These are phyloP conservation scores for Drosophila eohydei DNA, from an alignment of 2,888 invertebrate genomes.

Conservation along the genomic window DNA sequence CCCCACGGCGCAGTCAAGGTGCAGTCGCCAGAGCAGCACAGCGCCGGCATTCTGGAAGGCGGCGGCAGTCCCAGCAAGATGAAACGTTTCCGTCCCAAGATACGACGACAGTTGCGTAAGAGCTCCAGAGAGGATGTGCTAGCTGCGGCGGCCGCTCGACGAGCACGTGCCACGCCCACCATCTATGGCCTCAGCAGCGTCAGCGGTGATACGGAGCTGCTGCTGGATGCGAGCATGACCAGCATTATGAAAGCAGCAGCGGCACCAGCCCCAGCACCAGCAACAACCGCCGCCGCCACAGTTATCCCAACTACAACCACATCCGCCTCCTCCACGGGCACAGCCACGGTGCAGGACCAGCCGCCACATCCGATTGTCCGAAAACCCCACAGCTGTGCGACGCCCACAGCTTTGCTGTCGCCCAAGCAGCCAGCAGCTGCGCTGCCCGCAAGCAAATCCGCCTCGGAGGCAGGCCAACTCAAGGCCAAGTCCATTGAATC, in stretches of 20 bases:
- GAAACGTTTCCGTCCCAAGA: slow-evolving; percentile 85
- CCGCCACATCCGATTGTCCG: slow-evolving; percentile 12
- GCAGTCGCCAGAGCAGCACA: slow-evolving; percentile 79
- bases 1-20: slow-evolving; percentile 44
- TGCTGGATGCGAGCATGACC: slow-evolving; percentile 76
- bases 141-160: slow-evolving; percentile 68
- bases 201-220: slow-evolving; percentile 73
- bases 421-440: slow-evolving; percentile 36
- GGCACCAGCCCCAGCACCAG: slow-evolving; percentile 11
- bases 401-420: slow-evolving; percentile 61
- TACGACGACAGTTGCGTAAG: slow-evolving; percentile 83
- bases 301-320: slow-evolving; percentile 33
- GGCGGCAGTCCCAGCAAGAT: slow-evolving; percentile 85
- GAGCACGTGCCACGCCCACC: slow-evolving; percentile 56
- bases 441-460: slow-evolving; percentile 53
- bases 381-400: slow-evolving; percentile 70
- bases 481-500: slow-evolving; percentile 95
- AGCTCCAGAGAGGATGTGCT: slow-evolving; percentile 82
- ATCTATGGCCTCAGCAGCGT: slow-evolving; percentile 64
- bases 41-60: slow-evolving; percentile 55
- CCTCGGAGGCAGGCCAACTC: slow-evolving; percentile 85
- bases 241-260: slow-evolving; percentile 21
- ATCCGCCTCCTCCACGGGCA: slow-evolving; percentile 37
- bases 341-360: slow-evolving; percentile 38
- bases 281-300: slow-evolving; percentile 16